Percentiles rank a stretch among this genome's conserved stretches.
These are phyloP conservation scores for Eupithecia subumbrata DNA, from an alignment of 2,888 invertebrate genomes.

Conservation along the genomic window DNA sequence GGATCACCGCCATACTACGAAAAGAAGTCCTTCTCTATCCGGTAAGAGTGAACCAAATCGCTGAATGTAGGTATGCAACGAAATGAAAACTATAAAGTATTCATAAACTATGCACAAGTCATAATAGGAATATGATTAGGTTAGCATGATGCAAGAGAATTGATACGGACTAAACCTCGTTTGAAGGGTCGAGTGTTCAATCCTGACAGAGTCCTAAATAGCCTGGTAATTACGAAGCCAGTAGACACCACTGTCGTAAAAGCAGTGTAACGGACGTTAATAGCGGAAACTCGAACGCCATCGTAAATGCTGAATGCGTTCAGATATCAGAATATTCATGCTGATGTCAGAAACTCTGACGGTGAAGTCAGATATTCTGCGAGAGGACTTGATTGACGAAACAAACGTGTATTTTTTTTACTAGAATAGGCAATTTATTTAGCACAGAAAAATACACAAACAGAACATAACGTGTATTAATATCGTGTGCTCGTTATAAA, in stretches of 20 bases:
- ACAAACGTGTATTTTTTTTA: no score
- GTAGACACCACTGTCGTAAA: not conserved
- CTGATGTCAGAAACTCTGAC: not conserved
- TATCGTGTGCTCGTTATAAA: no score
- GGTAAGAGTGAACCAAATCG: no score
- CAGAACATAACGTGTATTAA: no score
- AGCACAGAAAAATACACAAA: no score
- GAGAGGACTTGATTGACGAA: not conserved
- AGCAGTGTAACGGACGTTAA: not conserved
- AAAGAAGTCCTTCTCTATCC: no score
- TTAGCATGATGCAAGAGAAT: not conserved
- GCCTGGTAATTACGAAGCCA: slow-evolving; percentile 18
- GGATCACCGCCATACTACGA: no score
- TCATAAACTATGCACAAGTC: no score
- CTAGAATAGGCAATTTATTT: no score
- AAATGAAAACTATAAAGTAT: no score
- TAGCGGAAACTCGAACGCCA: not conserved
- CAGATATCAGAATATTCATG: not conserved
- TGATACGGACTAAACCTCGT: not conserved
- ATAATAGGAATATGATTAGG: not conserved
- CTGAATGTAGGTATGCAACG: no score
- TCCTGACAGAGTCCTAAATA: slow-evolving; percentile 24
- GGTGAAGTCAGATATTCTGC: not conserved
- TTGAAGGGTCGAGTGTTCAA: not conserved
- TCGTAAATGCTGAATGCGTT: slow-evolving; percentile 10